Evolutionary conservation across 2,113 vertebrate species (phyloP), one percentile per base, ranked within the genome.

Genomic region (Salminus brasiliensis): DNA sequence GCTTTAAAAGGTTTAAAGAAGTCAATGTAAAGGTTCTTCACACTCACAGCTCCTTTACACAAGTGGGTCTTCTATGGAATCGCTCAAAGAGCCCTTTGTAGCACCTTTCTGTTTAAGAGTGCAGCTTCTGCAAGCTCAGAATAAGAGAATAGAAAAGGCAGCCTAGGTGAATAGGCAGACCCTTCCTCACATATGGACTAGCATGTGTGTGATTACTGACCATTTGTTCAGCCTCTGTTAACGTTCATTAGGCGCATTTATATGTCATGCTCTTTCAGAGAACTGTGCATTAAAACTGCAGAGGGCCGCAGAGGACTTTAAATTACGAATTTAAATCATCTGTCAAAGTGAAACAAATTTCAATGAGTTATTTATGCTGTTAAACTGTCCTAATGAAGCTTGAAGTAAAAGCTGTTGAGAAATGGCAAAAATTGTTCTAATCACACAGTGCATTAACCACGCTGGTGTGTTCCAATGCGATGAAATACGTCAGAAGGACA

Each of bases 391-490:
- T 62, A 74, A 63, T 74, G 72, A 63, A 74, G 43, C 27, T 23
- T 63, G 41, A 74, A 74, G 18, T 47, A 43, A 74, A 63, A 63
- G 29, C 34, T 63, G 57, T 74, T 32, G 29, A 32, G 39, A 62
- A 74, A 74, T 62, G n/a, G 13, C 6, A 36, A n/a, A 36, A 72
- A 52, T 23, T 8, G 57, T 23, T 74, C 41, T 34, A 74, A 74
- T 74, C 72, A 63, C 72, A 74, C 57, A 74, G 36, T n/a, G 72
- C 72, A 74, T 74, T 74, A 63, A 29, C 39, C 57, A 62, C 41
- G 62, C 15, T 63, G 60, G 10, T 23, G 32, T 66, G 23, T 65
- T 36, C 60, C 34, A 65, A 65, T 8, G 32, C 10, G 13, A 23
- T 66, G 34, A 39, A 66, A 39, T 66, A 7, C 39, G 62, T 39